Percentiles rank a stretch among this genome's conserved stretches.
These are phyloP conservation scores for Heptranchias perlo DNA, from an alignment of 2,113 vertebrate genomes.

Conservation along the genomic window DNA sequence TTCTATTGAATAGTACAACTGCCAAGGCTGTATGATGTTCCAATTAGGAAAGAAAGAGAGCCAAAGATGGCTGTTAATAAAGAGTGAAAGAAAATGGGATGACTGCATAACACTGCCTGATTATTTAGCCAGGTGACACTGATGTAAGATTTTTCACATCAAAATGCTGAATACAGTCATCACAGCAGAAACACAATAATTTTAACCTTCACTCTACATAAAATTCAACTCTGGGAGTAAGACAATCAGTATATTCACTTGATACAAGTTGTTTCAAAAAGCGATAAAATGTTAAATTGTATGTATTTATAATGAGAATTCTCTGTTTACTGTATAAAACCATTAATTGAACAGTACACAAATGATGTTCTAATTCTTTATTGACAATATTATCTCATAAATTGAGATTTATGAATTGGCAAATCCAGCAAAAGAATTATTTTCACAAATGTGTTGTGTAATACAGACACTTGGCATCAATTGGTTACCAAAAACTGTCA, in stretches of 20 bases:
- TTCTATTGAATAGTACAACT: slow-evolving; percentile 73
- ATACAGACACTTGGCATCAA: background rate
- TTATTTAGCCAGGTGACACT: slow-evolving; percentile 66
- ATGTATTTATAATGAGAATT: background rate
- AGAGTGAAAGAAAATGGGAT: slow-evolving; percentile 60
- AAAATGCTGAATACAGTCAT: slow-evolving; percentile 58
- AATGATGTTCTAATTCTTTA: background rate
- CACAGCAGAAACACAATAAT: slow-evolving; percentile 39
- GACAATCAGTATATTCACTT: background rate
- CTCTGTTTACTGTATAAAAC: background rate
- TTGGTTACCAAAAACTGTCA: background rate
- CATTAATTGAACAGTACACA: background rate
- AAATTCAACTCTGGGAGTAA: slow-evolving; percentile 26
- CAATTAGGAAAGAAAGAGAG: slow-evolving; percentile 75
- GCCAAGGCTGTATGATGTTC: slow-evolving; percentile 73
- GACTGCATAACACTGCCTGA: slow-evolving; percentile 60
- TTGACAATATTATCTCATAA: background rate
- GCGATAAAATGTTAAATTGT: background rate
- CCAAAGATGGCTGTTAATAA: slow-evolving; percentile 73
- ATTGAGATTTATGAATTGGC: background rate
- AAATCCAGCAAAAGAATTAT: slow-evolving; percentile 4
- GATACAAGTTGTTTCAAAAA: background rate
- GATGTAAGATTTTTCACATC: slow-evolving; percentile 56
- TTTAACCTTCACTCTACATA: slow-evolving; percentile 38
- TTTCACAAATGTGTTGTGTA: background rate